These are phyloP conservation scores for Campylomormyrus tamandua DNA, from an alignment of 2,113 vertebrate genomes.

Conservation along the genomic window DNA sequence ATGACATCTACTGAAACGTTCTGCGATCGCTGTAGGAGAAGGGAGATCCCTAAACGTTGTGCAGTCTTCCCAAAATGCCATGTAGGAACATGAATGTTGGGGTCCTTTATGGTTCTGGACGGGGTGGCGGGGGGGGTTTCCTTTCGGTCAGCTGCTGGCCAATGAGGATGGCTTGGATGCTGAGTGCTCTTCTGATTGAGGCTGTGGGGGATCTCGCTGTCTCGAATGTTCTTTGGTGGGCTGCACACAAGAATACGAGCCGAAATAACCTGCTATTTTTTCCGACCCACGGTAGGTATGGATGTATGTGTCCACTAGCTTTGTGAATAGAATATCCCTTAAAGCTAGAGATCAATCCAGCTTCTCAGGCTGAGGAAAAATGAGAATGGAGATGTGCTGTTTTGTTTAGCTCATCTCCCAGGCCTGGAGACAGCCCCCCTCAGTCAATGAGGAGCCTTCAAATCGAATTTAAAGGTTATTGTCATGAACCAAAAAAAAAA, in stretches of 20 bases:
- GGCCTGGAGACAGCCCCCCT: background rate
- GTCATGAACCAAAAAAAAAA: background rate
- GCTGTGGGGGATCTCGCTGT: background rate
- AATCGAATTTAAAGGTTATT: constrained; percentile 11
- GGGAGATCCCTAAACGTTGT: background rate
- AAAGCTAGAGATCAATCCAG: background rate
- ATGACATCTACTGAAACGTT: background rate
- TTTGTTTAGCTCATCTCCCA: background rate
- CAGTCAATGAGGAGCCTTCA: background rate
- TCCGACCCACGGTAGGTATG: background rate
- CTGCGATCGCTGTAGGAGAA: background rate
- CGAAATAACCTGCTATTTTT: background rate
- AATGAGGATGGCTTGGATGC: background rate
- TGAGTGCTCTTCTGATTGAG: background rate
- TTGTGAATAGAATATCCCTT: background rate
- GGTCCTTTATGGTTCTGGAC: background rate
- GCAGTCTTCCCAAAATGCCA: background rate
- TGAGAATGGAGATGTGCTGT: background rate
- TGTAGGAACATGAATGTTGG: background rate
- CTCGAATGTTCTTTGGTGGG: background rate
- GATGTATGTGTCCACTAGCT: background rate
- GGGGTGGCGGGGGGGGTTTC: background rate
- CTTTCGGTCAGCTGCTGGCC: background rate
- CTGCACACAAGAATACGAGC: background rate
- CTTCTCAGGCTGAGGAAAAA: background rate